Evolutionary conservation across 2,888 invertebrate genomes (phyloP).

Genomic region (Lacanobia oleracea): DNA sequence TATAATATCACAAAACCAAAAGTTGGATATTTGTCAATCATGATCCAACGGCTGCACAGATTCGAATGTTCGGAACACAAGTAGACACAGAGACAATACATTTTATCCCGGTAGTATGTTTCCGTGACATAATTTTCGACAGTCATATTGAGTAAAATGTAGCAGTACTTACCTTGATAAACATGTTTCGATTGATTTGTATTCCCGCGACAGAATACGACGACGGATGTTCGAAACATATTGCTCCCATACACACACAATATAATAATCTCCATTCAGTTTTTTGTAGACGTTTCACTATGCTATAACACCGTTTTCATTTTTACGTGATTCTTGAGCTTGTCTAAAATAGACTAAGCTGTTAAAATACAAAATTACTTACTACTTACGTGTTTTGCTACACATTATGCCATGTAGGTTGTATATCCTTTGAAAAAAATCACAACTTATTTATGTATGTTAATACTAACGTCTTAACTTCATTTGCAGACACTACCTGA

Average conservation of each 20-base stretch:
- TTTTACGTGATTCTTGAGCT: background rate
- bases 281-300: background rate
- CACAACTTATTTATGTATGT: too few relatives aligned
- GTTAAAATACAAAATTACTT: background rate
- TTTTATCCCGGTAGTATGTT: too few relatives aligned
- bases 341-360: background rate
- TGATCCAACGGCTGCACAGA: too few relatives aligned
- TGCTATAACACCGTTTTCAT: background rate
- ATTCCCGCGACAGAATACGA: slow-evolving; percentile 6
- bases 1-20: background rate
- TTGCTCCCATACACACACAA: slow-evolving; percentile 5
- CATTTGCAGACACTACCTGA: slow-evolving; percentile 92
- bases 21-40: background rate
- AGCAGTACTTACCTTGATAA: background rate
- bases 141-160: too few relatives aligned
- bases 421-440: background rate
- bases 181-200: slow-evolving; percentile 15
- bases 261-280: background rate
- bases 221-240: slow-evolving; percentile 9
- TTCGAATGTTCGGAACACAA: background rate
- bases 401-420: background rate
- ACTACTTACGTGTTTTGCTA: background rate
- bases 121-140: background rate
- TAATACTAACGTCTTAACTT: slow-evolving; percentile 2
- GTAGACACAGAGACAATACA: background rate